These are phyloP conservation scores for Onychorhynchus coronatus DNA, from an alignment of 2,113 vertebrate species.

Conservation along the genomic window DNA sequence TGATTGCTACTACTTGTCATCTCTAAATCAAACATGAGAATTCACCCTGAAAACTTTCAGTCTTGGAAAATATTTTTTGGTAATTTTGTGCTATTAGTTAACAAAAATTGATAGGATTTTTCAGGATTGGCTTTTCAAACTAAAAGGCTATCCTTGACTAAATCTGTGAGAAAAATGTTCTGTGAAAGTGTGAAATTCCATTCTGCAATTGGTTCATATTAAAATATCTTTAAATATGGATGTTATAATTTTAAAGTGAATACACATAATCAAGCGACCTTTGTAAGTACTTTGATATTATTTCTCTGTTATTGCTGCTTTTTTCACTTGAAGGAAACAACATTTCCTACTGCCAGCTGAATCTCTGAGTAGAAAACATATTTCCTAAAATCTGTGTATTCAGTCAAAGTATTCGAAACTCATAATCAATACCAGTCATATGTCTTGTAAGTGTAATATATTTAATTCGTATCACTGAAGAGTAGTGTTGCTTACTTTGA, in stretches of 20 bases:
- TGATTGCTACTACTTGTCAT: neutral
- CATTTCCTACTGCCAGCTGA: accelerated
- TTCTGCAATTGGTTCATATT: neutral
- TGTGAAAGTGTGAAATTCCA: neutral
- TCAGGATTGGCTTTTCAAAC: neutral
- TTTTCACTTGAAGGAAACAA: neutral
- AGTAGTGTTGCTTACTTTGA: neutral
- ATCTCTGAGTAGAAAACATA: neutral
- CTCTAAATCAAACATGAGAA: neutral
- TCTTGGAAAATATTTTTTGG: neutral
- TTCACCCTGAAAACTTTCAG: neutral
- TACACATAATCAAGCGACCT: neutral
- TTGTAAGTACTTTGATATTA: neutral
- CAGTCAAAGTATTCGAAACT: neutral
- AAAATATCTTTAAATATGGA: neutral
- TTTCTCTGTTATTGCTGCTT: neutral
- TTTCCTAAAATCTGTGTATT: neutral
- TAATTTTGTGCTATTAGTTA: neutral
- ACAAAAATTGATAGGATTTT: neutral
- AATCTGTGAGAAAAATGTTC: neutral
- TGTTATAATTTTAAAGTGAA: neutral
- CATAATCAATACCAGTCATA: neutral
- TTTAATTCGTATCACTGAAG: conserved; percentile 17
- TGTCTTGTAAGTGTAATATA: neutral
- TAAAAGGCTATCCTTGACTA: neutral